phyloP scores from a whole-genome alignment of 2,113 vertebrate species.

The Casuarius casuarius region DNA sequence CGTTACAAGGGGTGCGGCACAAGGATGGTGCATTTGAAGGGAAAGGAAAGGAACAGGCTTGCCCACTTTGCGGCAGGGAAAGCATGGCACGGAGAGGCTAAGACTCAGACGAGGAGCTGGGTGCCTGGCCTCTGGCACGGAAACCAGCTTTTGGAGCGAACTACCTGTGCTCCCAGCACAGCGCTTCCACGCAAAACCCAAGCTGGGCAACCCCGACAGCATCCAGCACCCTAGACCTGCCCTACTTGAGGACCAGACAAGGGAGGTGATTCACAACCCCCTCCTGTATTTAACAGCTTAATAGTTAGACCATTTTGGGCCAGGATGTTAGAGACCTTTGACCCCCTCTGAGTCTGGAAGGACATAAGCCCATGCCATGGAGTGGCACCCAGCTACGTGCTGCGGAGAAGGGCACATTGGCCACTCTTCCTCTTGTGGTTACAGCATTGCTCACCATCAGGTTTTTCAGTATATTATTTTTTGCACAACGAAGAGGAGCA shows the following conservation, averaged over 20 bases:
- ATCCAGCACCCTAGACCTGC: neutral
- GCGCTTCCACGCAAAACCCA: neutral
- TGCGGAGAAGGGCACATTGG: neutral
- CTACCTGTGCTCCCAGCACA: neutral
- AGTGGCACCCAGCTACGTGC: neutral
- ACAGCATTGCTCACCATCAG: neutral
- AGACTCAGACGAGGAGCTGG: neutral
- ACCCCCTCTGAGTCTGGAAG: neutral
- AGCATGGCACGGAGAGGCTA: fast-evolving
- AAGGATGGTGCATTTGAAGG: neutral
- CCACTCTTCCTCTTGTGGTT: neutral
- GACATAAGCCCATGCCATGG: neutral
- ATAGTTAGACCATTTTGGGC: neutral
- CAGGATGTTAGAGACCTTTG: neutral
- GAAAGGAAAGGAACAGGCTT: neutral
- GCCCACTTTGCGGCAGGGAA: neutral
- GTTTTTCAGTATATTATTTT: neutral
- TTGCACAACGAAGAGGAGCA: neutral
- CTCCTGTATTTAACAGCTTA: neutral
- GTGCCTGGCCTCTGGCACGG: fast-evolving
- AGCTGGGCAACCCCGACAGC: neutral
- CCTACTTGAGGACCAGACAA: neutral
- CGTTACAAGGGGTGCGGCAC: neutral
- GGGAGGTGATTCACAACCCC: neutral
- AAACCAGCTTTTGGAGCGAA: neutral